These are phyloP conservation scores for Orchesellides sinensis DNA, from an alignment of 2,888 invertebrate genomes.

Conservation along the genomic window DNA sequence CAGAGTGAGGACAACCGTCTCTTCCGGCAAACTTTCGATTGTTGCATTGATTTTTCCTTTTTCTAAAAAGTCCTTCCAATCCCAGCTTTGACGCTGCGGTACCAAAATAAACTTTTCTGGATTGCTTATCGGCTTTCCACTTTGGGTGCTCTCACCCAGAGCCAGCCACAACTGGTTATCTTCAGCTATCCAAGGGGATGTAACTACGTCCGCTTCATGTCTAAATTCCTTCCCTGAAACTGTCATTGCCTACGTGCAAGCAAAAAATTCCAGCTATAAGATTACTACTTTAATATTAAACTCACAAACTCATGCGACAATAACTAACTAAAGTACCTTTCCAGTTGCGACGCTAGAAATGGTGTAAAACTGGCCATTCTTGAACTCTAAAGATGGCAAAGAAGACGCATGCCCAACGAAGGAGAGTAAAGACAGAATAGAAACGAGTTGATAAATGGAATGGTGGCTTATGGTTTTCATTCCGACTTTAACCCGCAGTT, in stretches of 20 bases:
- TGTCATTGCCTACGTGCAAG: conserved; percentile 45
- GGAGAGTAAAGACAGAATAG: background rate
- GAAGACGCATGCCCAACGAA: conserved; percentile 3
- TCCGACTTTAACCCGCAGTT: background rate
- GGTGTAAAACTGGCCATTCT: conserved; percentile 60
- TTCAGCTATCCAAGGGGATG: conserved; percentile 56
- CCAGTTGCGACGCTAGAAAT: conserved; percentile 55
- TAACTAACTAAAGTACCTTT: conserved; percentile 25
- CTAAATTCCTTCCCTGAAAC: conserved; percentile 39
- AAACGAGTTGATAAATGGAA: background rate
- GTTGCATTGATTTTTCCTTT: conserved; percentile 46
- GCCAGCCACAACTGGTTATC: conserved; percentile 64
- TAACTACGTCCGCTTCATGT: conserved; percentile 41
- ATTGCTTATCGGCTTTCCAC: conserved; percentile 35
- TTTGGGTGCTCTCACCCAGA: conserved; percentile 24
- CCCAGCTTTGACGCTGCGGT: conserved; percentile 55
- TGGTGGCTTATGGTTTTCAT: background rate
- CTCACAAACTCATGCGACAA: background rate
- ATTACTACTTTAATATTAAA: no score
- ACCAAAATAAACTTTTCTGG: conserved; percentile 56
- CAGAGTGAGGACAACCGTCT: conserved; percentile 53
- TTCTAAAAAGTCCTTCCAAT: conserved; percentile 47
- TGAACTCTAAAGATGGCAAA: conserved; percentile 27
- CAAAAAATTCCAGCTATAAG: no score
- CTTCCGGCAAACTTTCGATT: conserved; percentile 40